phyloP scores from a whole-genome alignment of 2,888 invertebrate genomes.

The Pediacus dermestoides region DNA sequence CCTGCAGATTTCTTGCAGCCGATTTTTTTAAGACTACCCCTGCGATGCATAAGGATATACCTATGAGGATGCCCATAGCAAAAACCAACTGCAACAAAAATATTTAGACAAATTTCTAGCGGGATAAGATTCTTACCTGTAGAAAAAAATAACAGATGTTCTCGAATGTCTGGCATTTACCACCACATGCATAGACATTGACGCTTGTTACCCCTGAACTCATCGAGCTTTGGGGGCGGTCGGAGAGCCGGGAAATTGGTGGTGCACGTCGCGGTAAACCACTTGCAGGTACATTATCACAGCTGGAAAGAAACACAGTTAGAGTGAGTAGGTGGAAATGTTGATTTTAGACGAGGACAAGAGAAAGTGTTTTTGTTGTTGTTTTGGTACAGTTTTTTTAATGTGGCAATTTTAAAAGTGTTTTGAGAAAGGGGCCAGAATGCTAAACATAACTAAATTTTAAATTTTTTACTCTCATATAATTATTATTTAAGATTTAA shows the following conservation, averaged over 20 bases:
- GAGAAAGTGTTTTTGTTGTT: too few relatives aligned
- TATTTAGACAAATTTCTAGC: not conserved
- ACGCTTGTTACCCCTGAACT: slow-evolving; percentile 49
- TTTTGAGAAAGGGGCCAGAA: too few relatives aligned
- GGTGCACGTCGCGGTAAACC: slow-evolving; percentile 23
- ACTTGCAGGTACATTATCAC: slow-evolving; percentile 27
- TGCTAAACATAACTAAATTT: too few relatives aligned
- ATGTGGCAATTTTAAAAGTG: too few relatives aligned
- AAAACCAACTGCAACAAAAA: slow-evolving; percentile 57
- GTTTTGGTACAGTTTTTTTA: too few relatives aligned
- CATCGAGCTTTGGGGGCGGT: slow-evolving; percentile 44
- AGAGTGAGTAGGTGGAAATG: slow-evolving; percentile 1
- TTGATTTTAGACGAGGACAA: too few relatives aligned
- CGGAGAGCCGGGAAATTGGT: slow-evolving; percentile 29
- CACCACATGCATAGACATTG: slow-evolving; percentile 64
- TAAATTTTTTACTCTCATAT: too few relatives aligned
- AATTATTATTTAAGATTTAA: too few relatives aligned
- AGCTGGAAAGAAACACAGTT: slow-evolving; percentile 20
- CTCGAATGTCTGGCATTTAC: slow-evolving; percentile 67
- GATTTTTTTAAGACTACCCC: slow-evolving; percentile 61
- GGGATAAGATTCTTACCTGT: slow-evolving; percentile 51
- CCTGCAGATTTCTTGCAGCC: slow-evolving; percentile 63
- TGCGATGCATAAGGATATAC: slow-evolving; percentile 63
- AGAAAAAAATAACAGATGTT: slow-evolving; percentile 69
- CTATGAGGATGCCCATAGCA: slow-evolving; percentile 63